These are phyloP conservation scores for Manduca sexta DNA, from an alignment of 1,140 invertebrate species.

Conservation along the genomic window DNA sequence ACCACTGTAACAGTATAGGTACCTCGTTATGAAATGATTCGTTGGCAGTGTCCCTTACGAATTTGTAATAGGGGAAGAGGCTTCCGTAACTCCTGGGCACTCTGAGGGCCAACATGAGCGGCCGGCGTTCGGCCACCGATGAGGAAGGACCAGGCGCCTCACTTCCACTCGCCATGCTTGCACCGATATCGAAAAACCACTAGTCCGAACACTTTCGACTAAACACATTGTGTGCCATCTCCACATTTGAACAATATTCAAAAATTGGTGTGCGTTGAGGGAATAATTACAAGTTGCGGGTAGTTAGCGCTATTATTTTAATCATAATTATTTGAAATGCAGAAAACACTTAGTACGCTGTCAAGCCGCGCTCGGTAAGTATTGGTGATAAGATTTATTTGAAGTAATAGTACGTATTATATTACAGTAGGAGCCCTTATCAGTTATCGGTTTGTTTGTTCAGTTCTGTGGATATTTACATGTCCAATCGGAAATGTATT, in stretches of 20 bases:
- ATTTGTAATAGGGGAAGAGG: conserved; percentile 67
- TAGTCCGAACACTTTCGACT: conserved; percentile 24
- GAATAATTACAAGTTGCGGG: conserved; percentile 8
- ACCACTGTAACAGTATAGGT: too few relatives aligned
- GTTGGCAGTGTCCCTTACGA: conserved; percentile 53
- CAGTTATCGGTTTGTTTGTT: conserved; percentile 57
- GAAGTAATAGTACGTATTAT: conserved; percentile 44
- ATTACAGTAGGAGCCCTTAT: conserved; percentile 52
- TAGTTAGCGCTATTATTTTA: conserved; percentile 7
- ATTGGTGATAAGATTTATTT: conserved; percentile 58
- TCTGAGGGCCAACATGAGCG: conserved; percentile 47
- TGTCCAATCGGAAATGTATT: conserved; percentile 2
- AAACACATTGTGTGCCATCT: conserved; percentile 34
- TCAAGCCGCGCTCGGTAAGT: conserved; percentile 15
- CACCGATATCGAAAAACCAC: conserved; percentile 19
- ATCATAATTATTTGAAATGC: not conserved
- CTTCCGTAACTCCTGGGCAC: conserved; percentile 69
- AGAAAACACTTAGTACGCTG: not conserved
- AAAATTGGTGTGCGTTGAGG: not conserved
- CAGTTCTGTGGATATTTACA: conserved; percentile 27
- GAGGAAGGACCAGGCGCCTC: conserved; percentile 22
- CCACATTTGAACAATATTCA: conserved; percentile 23
- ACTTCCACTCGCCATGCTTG: conserved; percentile 24
- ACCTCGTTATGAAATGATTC: conserved; percentile 46
- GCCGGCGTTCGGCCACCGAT: conserved; percentile 35